Evolutionary conservation across 2,888 invertebrate genomes (phyloP), one percentile per base, ranked within the genome.

Genomic region (Trachelus troglodyta): DNA sequence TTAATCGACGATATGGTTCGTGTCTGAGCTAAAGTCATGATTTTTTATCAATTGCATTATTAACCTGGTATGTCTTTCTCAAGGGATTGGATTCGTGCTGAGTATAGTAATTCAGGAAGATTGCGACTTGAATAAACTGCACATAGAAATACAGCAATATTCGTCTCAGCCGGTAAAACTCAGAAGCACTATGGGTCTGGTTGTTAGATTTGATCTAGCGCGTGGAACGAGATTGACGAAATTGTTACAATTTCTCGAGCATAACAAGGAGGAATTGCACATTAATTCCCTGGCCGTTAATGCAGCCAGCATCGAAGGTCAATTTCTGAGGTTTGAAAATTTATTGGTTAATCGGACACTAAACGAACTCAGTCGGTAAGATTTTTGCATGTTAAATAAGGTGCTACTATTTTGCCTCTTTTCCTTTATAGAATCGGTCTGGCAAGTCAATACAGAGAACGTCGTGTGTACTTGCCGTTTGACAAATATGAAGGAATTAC

Each of bases 1-100:
- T 85, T 15, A 83, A 84, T 81, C 80, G 77, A 76, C 82, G 84
- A 75, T 85, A 82, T 35, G 82, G 84, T 80, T 71, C 33, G 71
- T 56, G 56, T 56, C 56, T 56, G 2, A 9, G 15, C 56, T 56
- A 56, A 56, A 15, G 2, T 56, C 9, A 23, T 9, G 23, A 56
- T 56, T 56, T 9, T 23, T 23, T 23, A 56, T 56, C 9, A 56
- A 9, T 56, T 56, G 56, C 23, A 1, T 56, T 23, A 23, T 23
- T 23, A 23, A 56, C 23, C 9, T 56, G 56, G 2, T 9, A 56
- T 23, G 2, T 6, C 9, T 76, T 75, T 75, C 35, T 23, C 4
- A 69, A 83, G 83, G 79, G 12, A 80, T 83, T 34, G 83, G 81
- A 69, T 83, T 83, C 12, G 73, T 83, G 12, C 35, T 83, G 15